Conservation (phyloP, 64 coral and sea anemone genomes). For the Dendrophyllia cribrosa region DNA sequence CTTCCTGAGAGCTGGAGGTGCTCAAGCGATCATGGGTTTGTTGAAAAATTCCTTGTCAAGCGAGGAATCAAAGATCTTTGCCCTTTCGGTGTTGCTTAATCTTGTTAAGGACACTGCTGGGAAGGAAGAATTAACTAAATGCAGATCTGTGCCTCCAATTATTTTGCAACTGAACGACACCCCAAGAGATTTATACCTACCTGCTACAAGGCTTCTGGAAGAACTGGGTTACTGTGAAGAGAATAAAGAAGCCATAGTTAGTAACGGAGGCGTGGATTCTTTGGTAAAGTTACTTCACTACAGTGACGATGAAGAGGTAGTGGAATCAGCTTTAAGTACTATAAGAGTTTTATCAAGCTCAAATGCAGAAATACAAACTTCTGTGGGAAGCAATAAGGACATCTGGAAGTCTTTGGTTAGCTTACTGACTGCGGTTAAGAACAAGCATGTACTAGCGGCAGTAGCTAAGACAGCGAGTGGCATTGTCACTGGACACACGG, state of each 20-base stretch:
- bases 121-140: constrained; percentile 41
- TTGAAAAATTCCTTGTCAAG: constrained; percentile 60
- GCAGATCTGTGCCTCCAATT: constrained; percentile 61
- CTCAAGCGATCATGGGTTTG: constrained; percentile 63
- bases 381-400: constrained; percentile 78
- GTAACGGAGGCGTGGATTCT: constrained; percentile 82
- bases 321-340: constrained; percentile 71
- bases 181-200: constrained; percentile 75
- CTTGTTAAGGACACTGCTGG: constrained; percentile 52
- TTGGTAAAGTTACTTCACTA: constrained; percentile 71
- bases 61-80: constrained; percentile 73
- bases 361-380: constrained; percentile 80
- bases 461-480: constrained; percentile 82
- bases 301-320: constrained; percentile 84
- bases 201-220: constrained; percentile 73
- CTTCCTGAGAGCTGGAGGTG: constrained; percentile 66
- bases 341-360: constrained; percentile 76
- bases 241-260: constrained; percentile 79
- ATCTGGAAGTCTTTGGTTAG: constrained; percentile 78
- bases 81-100: constrained; percentile 78
- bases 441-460: constrained; percentile 87
- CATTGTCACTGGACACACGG: constrained; percentile 73
- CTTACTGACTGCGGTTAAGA: constrained; percentile 76
- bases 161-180: constrained; percentile 62
- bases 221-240: constrained; percentile 55